Evolutionary conservation across 2,888 invertebrate genomes (phyloP), one percentile per base, ranked within the genome.

Genomic region (Plusia festucae): DNA sequence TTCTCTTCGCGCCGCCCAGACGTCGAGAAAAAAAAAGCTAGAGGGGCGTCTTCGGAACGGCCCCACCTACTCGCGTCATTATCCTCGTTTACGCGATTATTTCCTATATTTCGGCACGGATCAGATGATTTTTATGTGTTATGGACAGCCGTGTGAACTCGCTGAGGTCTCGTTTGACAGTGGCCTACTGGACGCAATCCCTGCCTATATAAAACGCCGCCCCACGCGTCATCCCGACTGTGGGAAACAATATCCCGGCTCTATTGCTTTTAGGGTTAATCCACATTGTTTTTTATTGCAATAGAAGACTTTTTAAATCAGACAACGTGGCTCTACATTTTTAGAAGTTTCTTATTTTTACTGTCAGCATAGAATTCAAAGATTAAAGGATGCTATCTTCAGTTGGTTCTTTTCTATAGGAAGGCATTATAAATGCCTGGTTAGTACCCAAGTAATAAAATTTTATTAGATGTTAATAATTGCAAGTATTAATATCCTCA

Each of bases 1-100:
- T 91, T 90, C 88, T 88, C 89, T 85, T 87, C 80, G 92, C 90
- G 86, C 93, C 93, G 93, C 94, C 94, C 93, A 93, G 91, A 90
- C 90, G 87, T 81, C 85, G 89, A 87, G 88, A 84, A 81, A 89
- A 92, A 92, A 91, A 94, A 93, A 92, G 88, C 86, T 89, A 88
- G 89, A 89, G 93, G 94, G 94, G 94, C 93, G 93, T 93, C 88
- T 88, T 90, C 88, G 75, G 71, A 70, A 81, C 85, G 88, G 90
- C 93, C 90, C 93, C 94, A 93, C 94, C 94, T 93, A 93, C 94
- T 93, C 84, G 85, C 88, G 82, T 92, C 89, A 93, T 93, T 93
- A 93, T 92, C 91, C 92, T 93, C 90, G 89, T 93, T 92, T 92
- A 91, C 93, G 90, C 91, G 91, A 92, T 91, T 89, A 91, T 89